These are phyloP conservation scores for Copidosoma aretas DNA, from an alignment of 2,888 invertebrate species.

Conservation along the genomic window DNA sequence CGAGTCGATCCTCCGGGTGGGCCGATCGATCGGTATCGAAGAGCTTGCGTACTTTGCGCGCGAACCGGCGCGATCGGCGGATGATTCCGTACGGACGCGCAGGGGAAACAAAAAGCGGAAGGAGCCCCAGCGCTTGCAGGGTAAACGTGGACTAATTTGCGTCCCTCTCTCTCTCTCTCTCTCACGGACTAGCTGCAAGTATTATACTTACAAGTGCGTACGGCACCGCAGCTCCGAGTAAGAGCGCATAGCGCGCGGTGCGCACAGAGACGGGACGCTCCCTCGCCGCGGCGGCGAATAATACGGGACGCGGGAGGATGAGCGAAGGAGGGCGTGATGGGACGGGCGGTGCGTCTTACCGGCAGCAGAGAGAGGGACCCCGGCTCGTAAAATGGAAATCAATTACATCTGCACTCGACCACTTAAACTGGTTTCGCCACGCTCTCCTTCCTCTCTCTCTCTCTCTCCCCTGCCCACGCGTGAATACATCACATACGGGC, in stretches of 20 bases:
- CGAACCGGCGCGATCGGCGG: no score
- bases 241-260: background rate
- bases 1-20: no score
- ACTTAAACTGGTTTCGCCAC: conserved; percentile 63
- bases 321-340: background rate
- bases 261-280: background rate
- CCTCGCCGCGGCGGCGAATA: no score
- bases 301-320: background rate
- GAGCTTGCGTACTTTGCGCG: no score
- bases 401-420: conserved; percentile 63
- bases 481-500: no score
- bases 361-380: conserved; percentile 24
- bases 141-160: conserved; percentile 31
- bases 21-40: no score
- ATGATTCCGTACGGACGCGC: no score
- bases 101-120: no score
- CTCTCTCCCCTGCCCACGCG: conserved; percentile 2
- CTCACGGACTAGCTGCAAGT: background rate
- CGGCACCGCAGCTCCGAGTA: no score
- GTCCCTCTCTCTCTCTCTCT: conserved; percentile 1
- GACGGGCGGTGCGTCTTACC: background rate
- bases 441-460: conserved; percentile 46
- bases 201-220: no score
- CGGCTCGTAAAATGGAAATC: conserved; percentile 62
- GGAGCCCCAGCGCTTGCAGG: background rate